Conservation (phyloP, 2,888 invertebrate species). For the Euplexia lucipara region DNA sequence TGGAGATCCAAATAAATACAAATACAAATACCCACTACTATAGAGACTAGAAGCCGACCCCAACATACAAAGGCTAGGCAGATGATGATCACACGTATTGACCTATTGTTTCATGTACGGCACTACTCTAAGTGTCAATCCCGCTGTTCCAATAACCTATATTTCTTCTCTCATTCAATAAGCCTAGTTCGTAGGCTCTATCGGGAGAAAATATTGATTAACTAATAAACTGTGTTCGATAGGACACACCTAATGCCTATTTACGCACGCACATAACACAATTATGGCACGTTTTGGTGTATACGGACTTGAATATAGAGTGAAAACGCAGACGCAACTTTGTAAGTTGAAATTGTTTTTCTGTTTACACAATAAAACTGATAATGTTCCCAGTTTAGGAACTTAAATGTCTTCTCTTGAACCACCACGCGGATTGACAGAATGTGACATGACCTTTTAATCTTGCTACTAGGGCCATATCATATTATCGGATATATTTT, state of each 20-base stretch:
- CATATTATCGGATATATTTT: no score
- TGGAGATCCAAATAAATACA: no score
- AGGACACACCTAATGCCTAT: neutral
- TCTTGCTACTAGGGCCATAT: neutral
- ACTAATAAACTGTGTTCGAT: constrained; percentile 9
- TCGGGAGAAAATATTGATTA: constrained; percentile 17
- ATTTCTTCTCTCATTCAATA: constrained; percentile 16
- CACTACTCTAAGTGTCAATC: constrained; percentile 12
- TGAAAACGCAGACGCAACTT: neutral
- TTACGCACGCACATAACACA: constrained; percentile 8
- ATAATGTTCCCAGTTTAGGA: neutral
- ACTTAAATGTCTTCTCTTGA: neutral
- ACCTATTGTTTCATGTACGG: neutral
- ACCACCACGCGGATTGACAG: neutral
- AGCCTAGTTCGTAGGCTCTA: constrained; percentile 1
- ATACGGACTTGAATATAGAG: neutral
- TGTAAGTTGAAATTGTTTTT: neutral
- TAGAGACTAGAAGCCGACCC: no score
- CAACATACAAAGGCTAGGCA: no score
- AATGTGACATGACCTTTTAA: neutral
- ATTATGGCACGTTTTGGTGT: no score
- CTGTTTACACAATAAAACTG: constrained; percentile 1
- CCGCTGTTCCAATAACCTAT: constrained; percentile 16
- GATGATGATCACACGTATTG: no score
- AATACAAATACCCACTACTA: no score